These are phyloP conservation scores for Oligia fasciuncula DNA, from an alignment of 2,888 invertebrate species.

Conservation along the genomic window DNA sequence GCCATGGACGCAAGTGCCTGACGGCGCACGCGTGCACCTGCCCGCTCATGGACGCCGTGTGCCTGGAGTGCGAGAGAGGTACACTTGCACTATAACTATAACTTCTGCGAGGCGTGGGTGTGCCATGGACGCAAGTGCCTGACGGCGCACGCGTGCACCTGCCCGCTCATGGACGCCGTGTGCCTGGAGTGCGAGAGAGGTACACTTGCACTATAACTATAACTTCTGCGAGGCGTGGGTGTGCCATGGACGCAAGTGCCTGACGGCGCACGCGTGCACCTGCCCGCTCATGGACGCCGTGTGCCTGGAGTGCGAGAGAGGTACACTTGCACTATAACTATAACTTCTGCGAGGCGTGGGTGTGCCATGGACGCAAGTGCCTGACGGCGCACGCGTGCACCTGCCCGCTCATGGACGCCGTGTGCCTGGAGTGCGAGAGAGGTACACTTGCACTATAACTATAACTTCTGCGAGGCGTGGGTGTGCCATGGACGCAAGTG, in stretches of 20 bases:
- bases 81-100: background rate
- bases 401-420: conserved; percentile 96
- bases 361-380: conserved; percentile 98
- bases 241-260: conserved; percentile 97
- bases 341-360: conserved; percentile 99
- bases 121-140: conserved; percentile 98
- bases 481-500: conserved; percentile 98
- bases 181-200: conserved; percentile 97
- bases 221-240: conserved; percentile 99
- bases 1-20: conserved; percentile 97
- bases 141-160: conserved; percentile 96
- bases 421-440: conserved; percentile 97
- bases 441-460: conserved; percentile 85
- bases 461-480: conserved; percentile 99
- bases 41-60: conserved; percentile 96
- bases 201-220: conserved; percentile 53
- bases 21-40: conserved; percentile 97
- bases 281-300: conserved; percentile 97
- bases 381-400: conserved; percentile 97
- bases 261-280: conserved; percentile 96
- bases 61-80: conserved; percentile 97
- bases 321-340: conserved; percentile 65
- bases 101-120: conserved; percentile 99
- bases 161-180: conserved; percentile 96
- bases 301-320: conserved; percentile 97